Evolutionary conservation across 2,888 invertebrate genomes (phyloP).

Genomic region (Dendrolimus houi): DNA sequence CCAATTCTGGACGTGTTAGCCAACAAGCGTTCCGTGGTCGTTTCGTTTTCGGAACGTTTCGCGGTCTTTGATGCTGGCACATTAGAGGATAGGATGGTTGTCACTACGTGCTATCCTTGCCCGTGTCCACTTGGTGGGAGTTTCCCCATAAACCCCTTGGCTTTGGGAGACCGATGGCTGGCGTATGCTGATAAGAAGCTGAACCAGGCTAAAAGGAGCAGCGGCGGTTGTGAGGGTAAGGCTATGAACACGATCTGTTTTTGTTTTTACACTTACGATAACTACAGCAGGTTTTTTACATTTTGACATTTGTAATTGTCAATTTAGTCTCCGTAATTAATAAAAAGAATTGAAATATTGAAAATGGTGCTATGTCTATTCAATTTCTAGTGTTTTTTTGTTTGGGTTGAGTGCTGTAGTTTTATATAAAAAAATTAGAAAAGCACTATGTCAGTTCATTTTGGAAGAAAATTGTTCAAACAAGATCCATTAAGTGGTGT

Average conservation of each 20-base stretch:
- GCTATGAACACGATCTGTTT: not conserved
- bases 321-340: too few relatives aligned
- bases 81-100: conserved; percentile 89
- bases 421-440: too few relatives aligned
- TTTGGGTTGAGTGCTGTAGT: too few relatives aligned
- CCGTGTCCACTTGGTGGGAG: conserved; percentile 81
- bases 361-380: too few relatives aligned
- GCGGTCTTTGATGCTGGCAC: conserved; percentile 94
- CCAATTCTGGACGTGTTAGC: conserved; percentile 91
- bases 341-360: too few relatives aligned
- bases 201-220: conserved; percentile 84
- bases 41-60: conserved; percentile 92
- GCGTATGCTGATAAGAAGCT: conserved; percentile 92
- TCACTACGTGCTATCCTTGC: conserved; percentile 93
- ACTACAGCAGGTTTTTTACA: too few relatives aligned
- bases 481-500: too few relatives aligned
- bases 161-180: conserved; percentile 90
- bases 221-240: conserved; percentile 87
- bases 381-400: too few relatives aligned
- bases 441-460: too few relatives aligned
- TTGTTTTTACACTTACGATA: too few relatives aligned
- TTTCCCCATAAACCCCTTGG: conserved; percentile 83
- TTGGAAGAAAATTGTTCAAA: too few relatives aligned
- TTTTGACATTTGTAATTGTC: too few relatives aligned
- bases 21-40: conserved; percentile 91